Base-by-base conservation (phyloP, 2,888 invertebrate genomes). In the Caenorhabditis uteleia region DNA sequence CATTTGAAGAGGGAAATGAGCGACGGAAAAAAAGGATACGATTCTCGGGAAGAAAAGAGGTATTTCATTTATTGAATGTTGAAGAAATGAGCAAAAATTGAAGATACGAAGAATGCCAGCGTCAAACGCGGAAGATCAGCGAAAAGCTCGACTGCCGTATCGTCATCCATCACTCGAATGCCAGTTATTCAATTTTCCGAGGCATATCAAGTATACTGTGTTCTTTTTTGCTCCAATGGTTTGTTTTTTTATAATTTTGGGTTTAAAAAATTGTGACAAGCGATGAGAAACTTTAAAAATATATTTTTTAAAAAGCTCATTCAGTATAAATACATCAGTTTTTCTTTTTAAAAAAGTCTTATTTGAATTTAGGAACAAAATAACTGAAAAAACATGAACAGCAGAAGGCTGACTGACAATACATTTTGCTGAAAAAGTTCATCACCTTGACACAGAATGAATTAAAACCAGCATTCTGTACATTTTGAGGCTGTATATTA, bases 91-190 rank as follows among this genome's bases (percentile, higher is more conserved):
- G 20, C 14, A 23, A 4, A 31, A 16, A 12, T 23, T 33, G n/a
- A 43, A 88, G 84, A 87, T 88, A 6, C 77, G 84, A 10, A 74
- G 83, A 48, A 69, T 84, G 57, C 84, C 84, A 60, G 85, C 70
- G 4, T 64, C 69, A 10, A 70, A 77, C 16, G 95, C 95, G 3
- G 91, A 91, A 39, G 95, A 95, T 83, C 95, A 95, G 10, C 86
- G 93, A 67, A 87, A 94, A 80, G 93, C 95, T 3, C 88, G 95
- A 46, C 87, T 95, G 66, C 94, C 95, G n/a, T 95, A 95, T 87
- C 89, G 55, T 26, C 59, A 67, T 21, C 67, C 72, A 6, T 47
- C 68, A 4, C 46, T 65, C 4, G 56, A 64, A 5, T 57, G 58
- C 23, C 56, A 60, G n/a, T 31, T 53, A 7, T 68, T 61, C 33